A percentile compares a stretch with the other conserved stretches of the same genome.
Conservation (phyloP, 2,797 vertebrate species). For the Paedocypris micromegethes region DNA sequence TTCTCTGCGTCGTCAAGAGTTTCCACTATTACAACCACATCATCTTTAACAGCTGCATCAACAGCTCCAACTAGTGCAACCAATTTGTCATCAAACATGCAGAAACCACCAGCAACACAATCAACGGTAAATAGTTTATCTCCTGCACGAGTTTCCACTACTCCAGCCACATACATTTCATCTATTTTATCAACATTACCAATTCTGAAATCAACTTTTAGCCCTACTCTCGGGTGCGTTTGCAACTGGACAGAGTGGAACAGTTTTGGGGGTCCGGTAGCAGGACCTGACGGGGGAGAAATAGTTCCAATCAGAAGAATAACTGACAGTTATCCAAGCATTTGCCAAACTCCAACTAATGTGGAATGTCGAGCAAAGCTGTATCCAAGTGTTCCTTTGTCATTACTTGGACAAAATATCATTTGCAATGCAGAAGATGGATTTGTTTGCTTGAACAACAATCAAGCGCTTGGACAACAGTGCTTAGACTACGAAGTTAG, state of each 20-base stretch:
- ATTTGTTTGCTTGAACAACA: constrained; percentile 26
- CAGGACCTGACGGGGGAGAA: constrained; percentile 19
- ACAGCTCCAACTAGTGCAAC: background rate
- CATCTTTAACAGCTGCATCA: background rate
- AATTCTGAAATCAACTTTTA: background rate
- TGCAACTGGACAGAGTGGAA: constrained; percentile 32
- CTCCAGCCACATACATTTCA: too few species aligned
- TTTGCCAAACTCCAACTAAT: background rate
- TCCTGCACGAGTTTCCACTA: too few species aligned
- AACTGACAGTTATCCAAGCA: background rate
- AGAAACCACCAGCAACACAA: background rate
- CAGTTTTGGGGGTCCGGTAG: background rate
- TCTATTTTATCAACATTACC: background rate
- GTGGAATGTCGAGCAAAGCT: constrained; percentile 37
- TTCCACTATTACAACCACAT: background rate
- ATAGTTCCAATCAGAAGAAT: constrained; percentile 8
- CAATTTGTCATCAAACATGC: background rate
- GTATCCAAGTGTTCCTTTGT: constrained; percentile 16
- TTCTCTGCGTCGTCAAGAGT: background rate
- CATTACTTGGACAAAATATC: constrained; percentile 33
- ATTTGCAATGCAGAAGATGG: constrained; percentile 20
- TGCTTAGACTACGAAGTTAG: constrained; percentile 38
- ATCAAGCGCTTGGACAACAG: constrained; percentile 15
- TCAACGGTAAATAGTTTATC: background rate
- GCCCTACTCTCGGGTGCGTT: background rate